These are phyloP conservation scores for Nycticryphes semicollaris DNA, from an alignment of 2,113 vertebrate species.

Conservation along the genomic window DNA sequence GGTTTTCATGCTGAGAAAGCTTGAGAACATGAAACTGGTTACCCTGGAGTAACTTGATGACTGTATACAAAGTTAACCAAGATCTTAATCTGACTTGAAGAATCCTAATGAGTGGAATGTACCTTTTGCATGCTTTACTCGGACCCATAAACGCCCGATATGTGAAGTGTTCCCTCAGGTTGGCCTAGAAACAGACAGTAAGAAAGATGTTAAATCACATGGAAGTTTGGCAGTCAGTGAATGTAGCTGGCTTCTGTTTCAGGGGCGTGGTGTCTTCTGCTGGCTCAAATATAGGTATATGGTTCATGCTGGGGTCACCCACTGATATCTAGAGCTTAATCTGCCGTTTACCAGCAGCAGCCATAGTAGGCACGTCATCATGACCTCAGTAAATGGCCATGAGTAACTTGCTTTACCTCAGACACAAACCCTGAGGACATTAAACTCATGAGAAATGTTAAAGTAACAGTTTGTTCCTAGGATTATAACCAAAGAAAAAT, in stretches of 20 bases:
- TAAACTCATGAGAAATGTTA: background rate
- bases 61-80: background rate
- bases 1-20: background rate
- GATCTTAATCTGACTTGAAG: background rate
- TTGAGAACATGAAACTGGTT: background rate
- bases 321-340: background rate
- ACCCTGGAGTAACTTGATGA: background rate
- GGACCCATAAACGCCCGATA: background rate
- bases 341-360: background rate
- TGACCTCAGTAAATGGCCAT: background rate
- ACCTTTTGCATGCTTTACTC: background rate
- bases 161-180: background rate
- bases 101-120: background rate
- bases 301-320: background rate
- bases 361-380: background rate
- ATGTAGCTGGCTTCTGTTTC: background rate
- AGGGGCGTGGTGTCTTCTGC: background rate
- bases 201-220: background rate
- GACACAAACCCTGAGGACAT: background rate
- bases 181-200: background rate
- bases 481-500: background rate
- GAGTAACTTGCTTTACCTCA: background rate
- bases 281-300: accelerated
- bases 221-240: background rate
- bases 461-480: background rate